Percentiles rank a stretch among this genome's conserved stretches.
phyloP scores from a whole-genome alignment of 2,113 vertebrate genomes.

The Sapayoa aenigma region DNA sequence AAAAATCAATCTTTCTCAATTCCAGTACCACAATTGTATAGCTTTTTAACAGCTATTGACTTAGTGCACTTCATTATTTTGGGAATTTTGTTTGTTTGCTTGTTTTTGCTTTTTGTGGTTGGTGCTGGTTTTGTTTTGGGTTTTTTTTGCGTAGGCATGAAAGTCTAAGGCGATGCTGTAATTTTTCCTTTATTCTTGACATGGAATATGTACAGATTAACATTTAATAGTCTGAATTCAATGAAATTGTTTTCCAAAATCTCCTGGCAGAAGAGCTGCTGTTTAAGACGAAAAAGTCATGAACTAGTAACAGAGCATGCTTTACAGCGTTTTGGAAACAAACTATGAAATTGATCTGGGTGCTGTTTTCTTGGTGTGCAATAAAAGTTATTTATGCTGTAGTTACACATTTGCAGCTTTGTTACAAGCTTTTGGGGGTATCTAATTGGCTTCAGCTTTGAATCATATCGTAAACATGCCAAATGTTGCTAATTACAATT shows the following conservation, averaged over 20 bases:
- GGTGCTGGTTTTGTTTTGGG: background rate
- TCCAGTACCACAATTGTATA: background rate
- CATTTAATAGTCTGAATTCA: background rate
- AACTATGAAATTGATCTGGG: conserved; percentile 19
- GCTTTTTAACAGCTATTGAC: background rate
- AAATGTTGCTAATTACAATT: conserved; percentile 67
- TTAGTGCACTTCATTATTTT: background rate
- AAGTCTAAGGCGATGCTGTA: background rate
- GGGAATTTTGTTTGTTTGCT: background rate
- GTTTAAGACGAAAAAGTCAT: background rate
- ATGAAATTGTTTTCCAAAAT: background rate
- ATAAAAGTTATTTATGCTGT: conserved; percentile 57
- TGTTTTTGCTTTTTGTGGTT: background rate
- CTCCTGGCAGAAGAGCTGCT: background rate
- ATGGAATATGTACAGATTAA: background rate
- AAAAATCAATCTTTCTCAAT: background rate
- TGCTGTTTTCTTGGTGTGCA: conserved; percentile 36
- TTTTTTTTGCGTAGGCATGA: background rate
- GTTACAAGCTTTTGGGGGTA: conserved; percentile 62
- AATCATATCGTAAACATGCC: conserved; percentile 40
- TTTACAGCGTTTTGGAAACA: background rate
- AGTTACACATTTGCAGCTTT: conserved; percentile 64
- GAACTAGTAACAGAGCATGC: background rate
- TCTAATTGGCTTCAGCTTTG: conserved; percentile 64
- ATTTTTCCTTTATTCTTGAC: background rate